Evolutionary conservation across 2,888 invertebrate species (phyloP).

Genomic region (Leucophenga montana): DNA sequence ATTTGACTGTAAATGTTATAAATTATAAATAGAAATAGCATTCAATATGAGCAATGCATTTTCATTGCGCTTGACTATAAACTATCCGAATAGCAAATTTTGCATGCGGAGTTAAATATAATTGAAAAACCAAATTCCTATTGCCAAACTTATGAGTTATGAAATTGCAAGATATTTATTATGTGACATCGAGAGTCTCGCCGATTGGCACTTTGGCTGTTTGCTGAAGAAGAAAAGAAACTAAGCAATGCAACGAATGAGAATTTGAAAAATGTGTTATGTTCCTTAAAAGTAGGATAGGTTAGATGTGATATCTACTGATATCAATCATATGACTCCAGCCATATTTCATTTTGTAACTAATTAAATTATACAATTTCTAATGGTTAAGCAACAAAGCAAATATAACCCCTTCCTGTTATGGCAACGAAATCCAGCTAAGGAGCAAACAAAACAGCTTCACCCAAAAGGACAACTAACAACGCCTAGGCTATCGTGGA

Average conservation of each 20-base stretch:
- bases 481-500: neutral
- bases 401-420: neutral
- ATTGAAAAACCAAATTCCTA: conserved; percentile 66
- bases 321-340: no score
- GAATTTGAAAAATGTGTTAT: no score
- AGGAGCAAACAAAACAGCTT: neutral
- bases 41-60: conserved; percentile 47
- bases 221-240: conserved; percentile 54
- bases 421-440: neutral
- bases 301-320: no score
- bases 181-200: conserved; percentile 41
- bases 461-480: conserved; percentile 2
- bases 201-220: conserved; percentile 58
- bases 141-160: conserved; percentile 64
- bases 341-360: neutral
- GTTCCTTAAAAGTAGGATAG: no score
- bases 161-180: conserved; percentile 56
- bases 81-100: conserved; percentile 42
- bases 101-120: conserved; percentile 65
- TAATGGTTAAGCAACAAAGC: conserved; percentile 14
- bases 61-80: neutral
- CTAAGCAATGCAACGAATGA: conserved; percentile 58
- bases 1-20: conserved; percentile 58
- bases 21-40: conserved; percentile 66
- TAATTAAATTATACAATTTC: conserved; percentile 26